phyloP scores from a whole-genome alignment of 2,113 vertebrate species.

The Plotosus lineatus region DNA sequence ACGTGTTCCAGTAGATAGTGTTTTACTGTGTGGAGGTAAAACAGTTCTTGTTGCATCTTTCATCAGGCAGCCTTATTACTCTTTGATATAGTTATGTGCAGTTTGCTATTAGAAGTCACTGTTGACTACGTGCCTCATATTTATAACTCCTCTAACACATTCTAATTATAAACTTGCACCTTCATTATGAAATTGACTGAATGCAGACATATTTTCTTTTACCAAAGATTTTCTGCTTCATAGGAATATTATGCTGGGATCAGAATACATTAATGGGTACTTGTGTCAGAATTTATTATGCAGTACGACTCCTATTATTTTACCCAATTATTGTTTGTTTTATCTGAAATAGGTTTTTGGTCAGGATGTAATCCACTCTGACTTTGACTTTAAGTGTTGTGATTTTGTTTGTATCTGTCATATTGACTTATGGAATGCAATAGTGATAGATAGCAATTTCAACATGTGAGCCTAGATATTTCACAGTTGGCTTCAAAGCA shows the following conservation, averaged over 20 bases:
- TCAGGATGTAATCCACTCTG: neutral
- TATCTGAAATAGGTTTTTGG: neutral
- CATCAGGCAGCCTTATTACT: neutral
- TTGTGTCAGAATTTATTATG: neutral
- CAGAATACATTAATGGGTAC: neutral
- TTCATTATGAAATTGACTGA: neutral
- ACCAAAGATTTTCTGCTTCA: neutral
- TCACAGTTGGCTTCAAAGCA: conserved; percentile 6
- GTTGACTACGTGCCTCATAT: neutral
- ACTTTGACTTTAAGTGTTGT: neutral
- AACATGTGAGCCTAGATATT: neutral
- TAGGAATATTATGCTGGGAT: neutral
- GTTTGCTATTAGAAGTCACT: conserved; percentile 4
- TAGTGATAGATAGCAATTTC: neutral
- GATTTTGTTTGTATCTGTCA: neutral
- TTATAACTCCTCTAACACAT: neutral
- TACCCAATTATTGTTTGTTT: neutral
- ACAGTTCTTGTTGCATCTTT: conserved; percentile 1
- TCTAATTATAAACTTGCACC: neutral
- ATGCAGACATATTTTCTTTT: neutral
- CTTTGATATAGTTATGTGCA: neutral
- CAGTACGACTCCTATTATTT: neutral
- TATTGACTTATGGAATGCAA: neutral
- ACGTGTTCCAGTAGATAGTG: neutral
- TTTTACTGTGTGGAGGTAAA: neutral